These are phyloP conservation scores for Orchesella cincta DNA, from an alignment of 1,140 invertebrate species.

Conservation along the genomic window DNA sequence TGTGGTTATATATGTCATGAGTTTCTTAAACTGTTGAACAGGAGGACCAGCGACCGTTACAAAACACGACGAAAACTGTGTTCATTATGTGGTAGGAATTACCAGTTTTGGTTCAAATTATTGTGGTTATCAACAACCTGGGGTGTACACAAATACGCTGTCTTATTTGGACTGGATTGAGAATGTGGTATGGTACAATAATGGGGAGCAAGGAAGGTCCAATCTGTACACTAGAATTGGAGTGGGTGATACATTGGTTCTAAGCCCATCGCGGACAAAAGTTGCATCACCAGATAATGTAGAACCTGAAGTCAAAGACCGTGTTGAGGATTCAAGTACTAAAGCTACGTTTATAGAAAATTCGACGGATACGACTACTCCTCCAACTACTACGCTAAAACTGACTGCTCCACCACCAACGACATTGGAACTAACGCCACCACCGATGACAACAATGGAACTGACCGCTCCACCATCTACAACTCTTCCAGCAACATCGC, in stretches of 20 bases:
- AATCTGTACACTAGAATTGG: no score
- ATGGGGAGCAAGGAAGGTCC: neutral
- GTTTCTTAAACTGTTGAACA: neutral
- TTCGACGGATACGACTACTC: neutral
- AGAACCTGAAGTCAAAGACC: neutral
- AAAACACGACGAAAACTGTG: neutral
- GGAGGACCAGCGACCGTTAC: conserved; percentile 39
- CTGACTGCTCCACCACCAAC: no score
- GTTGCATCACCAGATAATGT: neutral
- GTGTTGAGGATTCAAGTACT: neutral
- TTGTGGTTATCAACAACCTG: conserved; percentile 42
- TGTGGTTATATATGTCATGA: neutral
- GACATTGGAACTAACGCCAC: no score
- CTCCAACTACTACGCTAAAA: neutral
- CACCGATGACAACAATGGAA: no score
- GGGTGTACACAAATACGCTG: conserved; percentile 47
- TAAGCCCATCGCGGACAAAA: no score
- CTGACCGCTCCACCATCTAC: no score
- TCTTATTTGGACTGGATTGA: conserved; percentile 48
- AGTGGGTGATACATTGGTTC: no score
- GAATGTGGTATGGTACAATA: conserved; percentile 38
- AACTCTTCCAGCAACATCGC: no score
- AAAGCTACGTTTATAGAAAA: neutral
- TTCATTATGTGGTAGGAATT: conserved; percentile 40
- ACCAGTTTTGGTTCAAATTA: conserved; percentile 43